Percentiles rank a stretch among this genome's conserved stretches.
phyloP scores from a whole-genome alignment of 2,888 invertebrate species.

The Pseudeuparius sepicola region DNA sequence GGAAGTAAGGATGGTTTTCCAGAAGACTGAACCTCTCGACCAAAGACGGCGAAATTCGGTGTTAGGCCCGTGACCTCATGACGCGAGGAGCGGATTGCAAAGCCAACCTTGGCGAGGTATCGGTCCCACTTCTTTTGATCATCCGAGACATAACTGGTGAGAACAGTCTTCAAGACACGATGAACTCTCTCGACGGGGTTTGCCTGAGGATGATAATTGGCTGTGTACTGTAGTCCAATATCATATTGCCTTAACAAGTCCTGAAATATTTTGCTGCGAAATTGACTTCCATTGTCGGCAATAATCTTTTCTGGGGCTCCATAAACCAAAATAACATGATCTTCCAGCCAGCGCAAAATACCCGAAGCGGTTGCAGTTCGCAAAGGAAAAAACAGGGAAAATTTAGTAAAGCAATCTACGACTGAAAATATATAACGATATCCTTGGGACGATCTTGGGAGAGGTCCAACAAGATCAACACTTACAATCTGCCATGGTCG shows the following conservation, averaged over 20 bases:
- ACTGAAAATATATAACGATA: constrained; percentile 14
- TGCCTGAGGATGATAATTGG: too few species aligned
- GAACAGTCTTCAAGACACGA: constrained; percentile 19
- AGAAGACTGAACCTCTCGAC: constrained; percentile 10
- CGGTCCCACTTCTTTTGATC: constrained; percentile 14
- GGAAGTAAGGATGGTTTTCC: too few species aligned
- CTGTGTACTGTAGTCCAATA: constrained; percentile 14
- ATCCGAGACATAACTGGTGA: too few species aligned
- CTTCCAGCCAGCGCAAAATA: constrained; percentile 20
- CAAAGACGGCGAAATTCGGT: constrained; percentile 16
- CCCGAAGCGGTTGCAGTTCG: constrained; percentile 15
- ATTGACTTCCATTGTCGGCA: constrained; percentile 21
- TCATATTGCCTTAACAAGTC: constrained; percentile 12
- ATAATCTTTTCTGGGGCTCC: too few species aligned
- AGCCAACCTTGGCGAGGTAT: constrained; percentile 8
- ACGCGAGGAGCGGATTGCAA: constrained; percentile 11
- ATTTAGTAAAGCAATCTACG: too few species aligned
- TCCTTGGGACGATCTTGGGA: constrained; percentile 20
- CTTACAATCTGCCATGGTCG: constrained; percentile 18
- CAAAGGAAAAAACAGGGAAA: too few species aligned
- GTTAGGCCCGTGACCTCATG: constrained; percentile 14
- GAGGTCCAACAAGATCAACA: constrained; percentile 17
- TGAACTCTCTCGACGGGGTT: too few species aligned
- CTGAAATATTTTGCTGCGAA: constrained; percentile 15
- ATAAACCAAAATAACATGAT: too few species aligned